These are phyloP conservation scores for Eolophus roseicapilla DNA, from an alignment of 2,113 vertebrate genomes.

Conservation along the genomic window DNA sequence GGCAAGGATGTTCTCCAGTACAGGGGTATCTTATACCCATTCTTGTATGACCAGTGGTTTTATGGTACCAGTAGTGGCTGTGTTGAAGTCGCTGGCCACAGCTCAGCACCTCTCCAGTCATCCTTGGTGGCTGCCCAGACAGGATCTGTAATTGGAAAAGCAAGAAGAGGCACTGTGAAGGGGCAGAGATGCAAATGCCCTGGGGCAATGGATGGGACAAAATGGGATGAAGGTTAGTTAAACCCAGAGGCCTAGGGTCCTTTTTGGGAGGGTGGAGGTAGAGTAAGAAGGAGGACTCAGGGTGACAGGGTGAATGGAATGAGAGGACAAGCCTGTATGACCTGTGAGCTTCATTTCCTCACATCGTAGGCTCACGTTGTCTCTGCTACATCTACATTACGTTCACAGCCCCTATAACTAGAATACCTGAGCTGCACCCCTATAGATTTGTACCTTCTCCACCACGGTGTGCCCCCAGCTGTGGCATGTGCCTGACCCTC, in stretches of 20 bases:
- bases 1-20: not conserved
- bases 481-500: fast-evolving
- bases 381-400: not conserved
- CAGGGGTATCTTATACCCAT: not conserved
- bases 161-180: not conserved
- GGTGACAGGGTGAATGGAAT: not conserved
- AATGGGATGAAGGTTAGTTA: not conserved
- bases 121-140: not conserved
- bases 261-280: not conserved
- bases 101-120: not conserved
- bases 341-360: not conserved
- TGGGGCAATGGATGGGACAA: not conserved
- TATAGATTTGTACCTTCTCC: not conserved
- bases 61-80: too few species aligned
- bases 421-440: not conserved
- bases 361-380: not conserved
- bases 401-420: not conserved
- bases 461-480: too few species aligned
- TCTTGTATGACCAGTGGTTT: not conserved
- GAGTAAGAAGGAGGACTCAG: not conserved
- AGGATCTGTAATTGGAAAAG: not conserved
- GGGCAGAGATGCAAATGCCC: not conserved
- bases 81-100: too few species aligned
- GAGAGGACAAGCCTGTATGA: not conserved
- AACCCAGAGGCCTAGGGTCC: not conserved